These are phyloP conservation scores for Vireo griseus DNA, from an alignment of 2,797 vertebrate genomes.

Conservation along the genomic window DNA sequence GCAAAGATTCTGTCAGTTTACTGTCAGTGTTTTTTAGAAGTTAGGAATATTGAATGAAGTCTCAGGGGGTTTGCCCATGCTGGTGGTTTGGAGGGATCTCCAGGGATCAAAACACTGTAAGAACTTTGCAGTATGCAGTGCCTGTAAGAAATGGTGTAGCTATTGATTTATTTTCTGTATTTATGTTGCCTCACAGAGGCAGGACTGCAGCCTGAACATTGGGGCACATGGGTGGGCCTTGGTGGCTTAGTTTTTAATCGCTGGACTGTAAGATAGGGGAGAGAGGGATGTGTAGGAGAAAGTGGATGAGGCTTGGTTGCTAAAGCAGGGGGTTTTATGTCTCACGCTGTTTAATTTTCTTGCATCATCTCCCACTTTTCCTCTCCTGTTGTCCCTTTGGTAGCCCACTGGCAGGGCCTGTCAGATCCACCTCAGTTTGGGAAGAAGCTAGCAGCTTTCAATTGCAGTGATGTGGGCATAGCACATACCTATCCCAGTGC, in stretches of 20 bases:
- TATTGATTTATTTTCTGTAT: background rate
- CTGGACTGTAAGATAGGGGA: background rate
- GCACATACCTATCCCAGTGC: background rate
- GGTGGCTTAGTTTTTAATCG: background rate
- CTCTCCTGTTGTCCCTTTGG: background rate
- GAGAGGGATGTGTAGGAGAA: background rate
- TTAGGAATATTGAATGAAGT: background rate
- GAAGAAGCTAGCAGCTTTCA: background rate
- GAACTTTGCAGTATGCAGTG: background rate
- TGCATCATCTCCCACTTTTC: background rate
- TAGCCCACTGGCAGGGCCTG: background rate
- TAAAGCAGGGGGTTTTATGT: background rate
- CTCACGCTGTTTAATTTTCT: background rate
- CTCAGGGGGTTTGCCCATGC: background rate
- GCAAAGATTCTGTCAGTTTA: background rate
- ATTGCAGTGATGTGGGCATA: accelerated
- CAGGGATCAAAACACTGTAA: background rate
- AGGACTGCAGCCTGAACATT: background rate
- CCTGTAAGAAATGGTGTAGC: background rate
- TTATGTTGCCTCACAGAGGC: background rate
- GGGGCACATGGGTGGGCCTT: background rate
- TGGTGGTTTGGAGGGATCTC: background rate
- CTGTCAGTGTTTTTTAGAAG: background rate
- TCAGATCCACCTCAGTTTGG: background rate
- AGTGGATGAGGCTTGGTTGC: background rate